Base-by-base conservation (phyloP, 2,113 vertebrate genomes). In the Gobiocypris rarus region DNA sequence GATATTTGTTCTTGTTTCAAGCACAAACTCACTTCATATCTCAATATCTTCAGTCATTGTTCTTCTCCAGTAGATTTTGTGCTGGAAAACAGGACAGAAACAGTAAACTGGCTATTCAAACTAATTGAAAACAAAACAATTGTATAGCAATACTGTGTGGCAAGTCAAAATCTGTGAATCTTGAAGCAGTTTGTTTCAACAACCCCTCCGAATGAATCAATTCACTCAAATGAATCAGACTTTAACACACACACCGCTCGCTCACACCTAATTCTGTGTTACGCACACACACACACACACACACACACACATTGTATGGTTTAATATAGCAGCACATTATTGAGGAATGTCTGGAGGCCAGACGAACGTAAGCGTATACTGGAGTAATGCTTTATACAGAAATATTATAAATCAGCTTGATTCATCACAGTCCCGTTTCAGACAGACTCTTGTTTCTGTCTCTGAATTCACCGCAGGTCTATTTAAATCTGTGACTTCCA, bases 291-390 rank as follows among this genome's bases (percentile, higher is more conserved):
- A n/a, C n/a, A n/a, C n/a, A n/a, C n/a, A n/a, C n/a, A 67, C 65
- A 41, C 65, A 9, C 31, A 2, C 65, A 41, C 34, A 83, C n/a
- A 56, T 31, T 78, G 5, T 78, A 28, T 61, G 34, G 76, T 83
- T 83, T 84, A 83, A 82, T 87, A 84, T 63, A 77, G 83, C 56
- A 43, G 50, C 83, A 70, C 80, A 87, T 87, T 80, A 87, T 22
- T 52, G 77, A 84, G 82, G 78, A 84, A 87, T 84, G 86, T 54
- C 67, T 70, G 52, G 41, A 52, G 22, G 48, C 52, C 38, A 41
- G 48, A 52, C 14, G 67, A 38, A 38, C 15, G 77, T 81, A 63
- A 84, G 82, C 67, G 45, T 61, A 87, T 82, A 75, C 61, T 65
- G 71, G 31, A 61, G 75, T 76, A 58, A 84, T 73, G 69, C 58